These are phyloP conservation scores for Tachina lurida DNA, from an alignment of 2,888 invertebrate genomes.

Conservation along the genomic window DNA sequence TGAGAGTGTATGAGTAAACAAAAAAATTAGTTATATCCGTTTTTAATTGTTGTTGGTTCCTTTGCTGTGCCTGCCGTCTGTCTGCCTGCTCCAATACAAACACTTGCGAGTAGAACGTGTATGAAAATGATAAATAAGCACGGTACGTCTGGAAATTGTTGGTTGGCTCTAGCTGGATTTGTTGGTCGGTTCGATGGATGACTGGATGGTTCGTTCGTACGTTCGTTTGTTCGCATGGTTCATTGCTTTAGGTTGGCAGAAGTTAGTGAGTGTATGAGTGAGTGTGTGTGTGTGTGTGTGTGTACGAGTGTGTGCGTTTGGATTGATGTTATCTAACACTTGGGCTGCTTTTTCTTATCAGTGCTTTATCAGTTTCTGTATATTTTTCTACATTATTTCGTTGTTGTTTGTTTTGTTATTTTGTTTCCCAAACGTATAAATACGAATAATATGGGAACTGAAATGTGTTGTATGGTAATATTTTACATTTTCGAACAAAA, in stretches of 20 bases:
- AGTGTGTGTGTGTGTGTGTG: slow-evolving; percentile 44
- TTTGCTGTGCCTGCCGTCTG: slow-evolving; percentile 9
- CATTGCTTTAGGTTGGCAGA: slow-evolving; percentile 60
- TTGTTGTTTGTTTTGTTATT: slow-evolving; percentile 53
- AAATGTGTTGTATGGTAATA: slow-evolving; percentile 58
- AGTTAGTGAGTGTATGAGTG: slow-evolving; percentile 44
- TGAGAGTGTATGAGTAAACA: slow-evolving; percentile 25
- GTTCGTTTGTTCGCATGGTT: slow-evolving; percentile 50
- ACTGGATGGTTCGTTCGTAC: slow-evolving; percentile 8
- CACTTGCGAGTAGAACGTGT: slow-evolving; percentile 42
- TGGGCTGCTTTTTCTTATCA: slow-evolving; percentile 82
- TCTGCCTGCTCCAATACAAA: slow-evolving; percentile 10
- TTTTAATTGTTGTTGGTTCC: slow-evolving; percentile 38
- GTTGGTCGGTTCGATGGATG: slow-evolving; percentile 44
- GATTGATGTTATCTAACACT: slow-evolving; percentile 80
- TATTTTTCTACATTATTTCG: slow-evolving; percentile 68
- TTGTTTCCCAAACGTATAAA: slow-evolving; percentile 60
- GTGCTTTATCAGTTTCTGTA: slow-evolving; percentile 81
- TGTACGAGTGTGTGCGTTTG: slow-evolving; percentile 61
- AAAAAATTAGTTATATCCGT: slow-evolving; percentile 63
- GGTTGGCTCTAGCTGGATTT: slow-evolving; percentile 55
- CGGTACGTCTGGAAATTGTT: slow-evolving; percentile 52
- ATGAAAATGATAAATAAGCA: slow-evolving; percentile 75
- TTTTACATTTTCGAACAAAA: slow-evolving; percentile 43
- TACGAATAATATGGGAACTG: slow-evolving; percentile 46